Evolutionary conservation across 2,888 invertebrate species (phyloP), one percentile per base, ranked within the genome.

Genomic region (Ganaspis brasiliensis): DNA sequence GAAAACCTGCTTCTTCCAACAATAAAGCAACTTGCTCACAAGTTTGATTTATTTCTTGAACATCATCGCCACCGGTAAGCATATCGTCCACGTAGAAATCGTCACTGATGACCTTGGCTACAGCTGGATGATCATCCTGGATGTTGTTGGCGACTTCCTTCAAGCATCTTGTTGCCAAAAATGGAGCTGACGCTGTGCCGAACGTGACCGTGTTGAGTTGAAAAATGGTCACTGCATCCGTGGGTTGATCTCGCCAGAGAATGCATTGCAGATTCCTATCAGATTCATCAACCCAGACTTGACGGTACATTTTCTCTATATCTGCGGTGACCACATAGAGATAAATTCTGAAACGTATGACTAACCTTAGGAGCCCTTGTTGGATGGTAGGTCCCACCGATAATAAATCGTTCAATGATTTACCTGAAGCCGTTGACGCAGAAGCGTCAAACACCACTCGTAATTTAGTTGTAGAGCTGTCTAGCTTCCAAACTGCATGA

Each of bases 391-490:
- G 72, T 1, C 77, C 77, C 1, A 49, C 45, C 1, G 3, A n/a
- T 6, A 72, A 24, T 14, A 71, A 10, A 21, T 71, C 71, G n/a
- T 71, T 71, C 14, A 71, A 24, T 12, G 71, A 49, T 19, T 40
- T 40, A 5, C 67, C 21, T 5, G 67, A 67, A 2, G 40, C 19
- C 3, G 16, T 55, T 16, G 40, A 45, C 2, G 57, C 56, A 1
- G 73, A 75, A 0, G 26, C 71, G 45, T 75, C 75, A 14, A 75
- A 75, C 1, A 75, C 71, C 1, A 75, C 59, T 14, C 76, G 45
- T 2, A 73, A n/a, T 24, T 57, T 76, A 0, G 73, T 76, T 12
- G 76, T 73, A 0, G 16, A 3, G 14, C 73, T 76, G 0, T 37
- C 31, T 9, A 16, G 14, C n/a, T 67, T 73, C 1, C 52, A 8